Conservation (phyloP, 2,797 vertebrate species). For the Gambusia yucatana region DNA sequence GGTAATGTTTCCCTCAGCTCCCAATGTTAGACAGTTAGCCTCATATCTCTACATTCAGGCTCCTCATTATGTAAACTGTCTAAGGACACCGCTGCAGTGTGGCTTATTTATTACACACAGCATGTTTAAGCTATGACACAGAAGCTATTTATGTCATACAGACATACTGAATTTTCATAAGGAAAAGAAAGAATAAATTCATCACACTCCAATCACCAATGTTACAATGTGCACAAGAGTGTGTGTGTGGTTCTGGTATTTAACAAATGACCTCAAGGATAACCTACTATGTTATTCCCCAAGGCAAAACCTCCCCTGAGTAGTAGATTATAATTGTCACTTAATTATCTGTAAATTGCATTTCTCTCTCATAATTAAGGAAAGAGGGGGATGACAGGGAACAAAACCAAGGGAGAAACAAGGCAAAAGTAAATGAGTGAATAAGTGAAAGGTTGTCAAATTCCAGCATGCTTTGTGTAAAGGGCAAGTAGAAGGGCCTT, state of each 20-base stretch:
- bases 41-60: conserved; percentile 50
- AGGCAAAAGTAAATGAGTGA: conserved; percentile 1
- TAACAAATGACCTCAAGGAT: conserved; percentile 72
- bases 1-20: conserved; percentile 61
- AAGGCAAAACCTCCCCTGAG: conserved; percentile 58
- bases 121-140: conserved; percentile 32
- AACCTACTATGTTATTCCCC: conserved; percentile 69
- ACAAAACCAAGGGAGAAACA: conserved; percentile 18
- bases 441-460: background rate
- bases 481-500: background rate
- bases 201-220: conserved; percentile 43
- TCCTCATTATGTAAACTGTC: conserved; percentile 70
- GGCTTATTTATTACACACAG: conserved; percentile 59
- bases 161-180: conserved; percentile 51
- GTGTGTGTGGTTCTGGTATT: conserved; percentile 40
- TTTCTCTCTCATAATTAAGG: conserved; percentile 75
- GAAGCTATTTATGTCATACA: conserved; percentile 29
- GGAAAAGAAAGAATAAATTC: conserved; percentile 49
- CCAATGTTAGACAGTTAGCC: conserved; percentile 59
- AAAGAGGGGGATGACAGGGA: conserved; percentile 37
- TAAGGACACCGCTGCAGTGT: conserved; percentile 53
- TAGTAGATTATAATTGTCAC: conserved; percentile 67
- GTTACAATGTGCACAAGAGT: conserved; percentile 23
- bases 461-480: background rate
- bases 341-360: conserved; percentile 76